Evolutionary conservation across 2,797 vertebrate species (phyloP), one percentile per base, ranked within the genome.

Genomic region (Aulostomus chinensis): DNA sequence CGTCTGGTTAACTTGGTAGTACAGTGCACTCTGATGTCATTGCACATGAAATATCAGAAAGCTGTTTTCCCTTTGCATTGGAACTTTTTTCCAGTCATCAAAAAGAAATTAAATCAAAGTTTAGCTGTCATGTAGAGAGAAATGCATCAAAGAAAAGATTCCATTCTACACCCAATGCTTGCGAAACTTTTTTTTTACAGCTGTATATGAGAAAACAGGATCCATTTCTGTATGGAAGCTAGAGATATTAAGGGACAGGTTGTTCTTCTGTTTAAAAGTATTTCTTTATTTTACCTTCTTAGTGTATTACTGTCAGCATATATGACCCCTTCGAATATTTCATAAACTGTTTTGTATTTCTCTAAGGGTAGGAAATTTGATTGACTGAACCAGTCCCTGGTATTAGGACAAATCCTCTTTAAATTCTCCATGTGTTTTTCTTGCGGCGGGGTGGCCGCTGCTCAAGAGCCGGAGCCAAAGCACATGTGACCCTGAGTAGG

Each of bases 391-490:
- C 29, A 11, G 40, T 16, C 16, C 35, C 26, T 18, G 22, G 4
- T n/a, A 40, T 39, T 14, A 9, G 18, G 26, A 59, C 25, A 55
- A 7, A 0, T 32, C 43, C 18, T 28, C 43, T 24, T 18, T 29
- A 70, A 52, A 31, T 29, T 0, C 63, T 58, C 49, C 42, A 50
- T 63, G 33, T 65, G 63, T 56, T 14, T 20, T 2, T 1, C 2
- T 14, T 4, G 22, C 10, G n/a, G 35, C 56, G 53, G 57, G 36
- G 29, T 55, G 67, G 70, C 31, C 4, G 16, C 26, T 21, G 3
- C 5, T 63, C 51, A 46, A 41, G 26, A 37, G 9, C 41, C 31
- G 0, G 4, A 59, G 52, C 43, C 63, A 35, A n/a, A 54, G 58
- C 55, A 49, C 43, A 25, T 3, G 2, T 3, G 4, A 12, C 13